Conservation (phyloP, 1,140 invertebrate species). For the Microplitis mediator region DNA sequence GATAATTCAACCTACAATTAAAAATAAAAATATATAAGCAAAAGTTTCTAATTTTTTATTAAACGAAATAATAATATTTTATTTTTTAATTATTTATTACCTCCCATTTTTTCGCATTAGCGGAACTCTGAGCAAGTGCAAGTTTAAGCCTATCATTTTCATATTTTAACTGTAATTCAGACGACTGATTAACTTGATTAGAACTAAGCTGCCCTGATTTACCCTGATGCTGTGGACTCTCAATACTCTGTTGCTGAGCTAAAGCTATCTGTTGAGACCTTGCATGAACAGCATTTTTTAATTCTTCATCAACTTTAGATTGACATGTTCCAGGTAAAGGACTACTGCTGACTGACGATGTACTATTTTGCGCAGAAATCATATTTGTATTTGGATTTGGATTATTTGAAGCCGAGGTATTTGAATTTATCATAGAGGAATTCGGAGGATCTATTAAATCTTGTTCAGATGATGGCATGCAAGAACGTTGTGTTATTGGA, state of each 20-base stretch:
- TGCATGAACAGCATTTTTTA: constrained; percentile 57
- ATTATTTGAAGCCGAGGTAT: constrained; percentile 58
- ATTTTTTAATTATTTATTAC: constrained; percentile 34
- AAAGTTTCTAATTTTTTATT: not conserved
- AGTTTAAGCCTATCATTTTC: constrained; percentile 96
- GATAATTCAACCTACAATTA: constrained; percentile 79
- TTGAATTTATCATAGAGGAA: constrained; percentile 60
- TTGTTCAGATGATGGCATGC: constrained; percentile 59
- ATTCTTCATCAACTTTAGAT: constrained; percentile 56
- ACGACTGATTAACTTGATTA: constrained; percentile 50
- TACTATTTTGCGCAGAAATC: constrained; percentile 59
- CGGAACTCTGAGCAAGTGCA: constrained; percentile 93
- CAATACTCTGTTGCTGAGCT: constrained; percentile 58
- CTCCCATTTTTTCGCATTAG: constrained; percentile 98
- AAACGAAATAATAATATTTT: not conserved
- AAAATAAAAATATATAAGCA: constrained; percentile 9
- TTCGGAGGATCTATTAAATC: constrained; percentile 64
- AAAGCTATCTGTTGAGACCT: constrained; percentile 54
- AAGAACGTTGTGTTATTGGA: constrained; percentile 74
- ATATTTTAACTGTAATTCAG: constrained; percentile 92
- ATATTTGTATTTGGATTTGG: constrained; percentile 57
- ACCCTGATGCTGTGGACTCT: constrained; percentile 60
- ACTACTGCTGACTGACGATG: constrained; percentile 60
- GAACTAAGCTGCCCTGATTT: constrained; percentile 46
- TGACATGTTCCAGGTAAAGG: constrained; percentile 55